Percentiles rank a stretch among this genome's conserved stretches.
Evolutionary conservation across 2,888 invertebrate genomes (phyloP).

Genomic region (Andrena minutula): DNA sequence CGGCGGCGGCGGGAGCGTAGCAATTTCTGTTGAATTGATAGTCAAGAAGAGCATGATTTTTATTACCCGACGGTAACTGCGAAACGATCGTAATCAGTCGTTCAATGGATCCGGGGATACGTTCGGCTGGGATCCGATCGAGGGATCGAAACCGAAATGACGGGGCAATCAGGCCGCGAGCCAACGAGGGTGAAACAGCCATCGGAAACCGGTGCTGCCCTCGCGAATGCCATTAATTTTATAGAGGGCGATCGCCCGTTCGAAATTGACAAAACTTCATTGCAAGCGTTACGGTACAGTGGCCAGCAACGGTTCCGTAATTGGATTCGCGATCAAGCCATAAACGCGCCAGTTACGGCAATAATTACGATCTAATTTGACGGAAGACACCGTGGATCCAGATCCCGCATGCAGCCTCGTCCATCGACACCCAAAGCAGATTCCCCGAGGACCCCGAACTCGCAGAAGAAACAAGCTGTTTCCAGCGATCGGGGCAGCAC

Average conservation of each 20-base stretch:
- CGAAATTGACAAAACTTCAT: slow-evolving; percentile 21
- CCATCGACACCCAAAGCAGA: not conserved
- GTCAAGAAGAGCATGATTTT: slow-evolving; percentile 65
- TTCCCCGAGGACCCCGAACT: too few species aligned
- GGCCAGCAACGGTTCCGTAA: slow-evolving; percentile 14
- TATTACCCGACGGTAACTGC: slow-evolving; percentile 63
- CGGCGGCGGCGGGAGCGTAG: slow-evolving; percentile 46
- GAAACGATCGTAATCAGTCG: slow-evolving; percentile 69
- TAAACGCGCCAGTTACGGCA: slow-evolving; percentile 18
- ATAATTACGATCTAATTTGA: slow-evolving; percentile 9
- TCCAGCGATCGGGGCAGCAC: too few species aligned
- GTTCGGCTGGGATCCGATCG: slow-evolving; percentile 27
- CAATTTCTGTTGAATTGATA: slow-evolving; percentile 68
- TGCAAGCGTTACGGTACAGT: slow-evolving; percentile 2
- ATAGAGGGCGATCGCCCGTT: slow-evolving; percentile 34
- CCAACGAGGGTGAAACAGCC: slow-evolving; percentile 57
- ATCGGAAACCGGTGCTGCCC: slow-evolving; percentile 48
- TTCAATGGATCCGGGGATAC: slow-evolving; percentile 56
- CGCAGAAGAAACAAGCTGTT: too few species aligned
- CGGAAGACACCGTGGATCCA: slow-evolving; percentile 11
- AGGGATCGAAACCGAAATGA: slow-evolving; percentile 49
- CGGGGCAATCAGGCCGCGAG: slow-evolving; percentile 56
- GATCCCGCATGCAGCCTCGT: too few species aligned
- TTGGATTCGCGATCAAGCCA: slow-evolving; percentile 19
- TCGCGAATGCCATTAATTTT: slow-evolving; percentile 51